Percentiles rank a stretch among this genome's conserved stretches.
phyloP scores from a whole-genome alignment of 2,797 vertebrate species.

The Urosaurus nigricauda region DNA sequence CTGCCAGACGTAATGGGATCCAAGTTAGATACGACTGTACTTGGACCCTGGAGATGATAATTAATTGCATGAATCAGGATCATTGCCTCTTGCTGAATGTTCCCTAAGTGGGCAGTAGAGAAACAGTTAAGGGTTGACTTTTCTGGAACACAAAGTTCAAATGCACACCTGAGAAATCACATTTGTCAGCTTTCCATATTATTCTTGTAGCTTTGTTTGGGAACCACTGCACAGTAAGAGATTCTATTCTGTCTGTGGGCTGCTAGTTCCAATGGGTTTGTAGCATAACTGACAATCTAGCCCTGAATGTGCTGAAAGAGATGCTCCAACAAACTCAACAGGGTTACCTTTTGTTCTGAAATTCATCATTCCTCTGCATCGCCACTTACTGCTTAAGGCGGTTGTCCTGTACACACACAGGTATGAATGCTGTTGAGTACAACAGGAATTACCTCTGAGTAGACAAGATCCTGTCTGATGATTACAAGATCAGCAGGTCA shows the following conservation, averaged over 20 bases:
- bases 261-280: neutral
- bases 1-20: too few species aligned
- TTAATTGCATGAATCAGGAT: too few species aligned
- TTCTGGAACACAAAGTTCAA: neutral
- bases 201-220: too few species aligned
- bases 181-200: too few species aligned
- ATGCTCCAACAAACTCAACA: constrained; percentile 43
- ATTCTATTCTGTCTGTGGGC: too few species aligned
- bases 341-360: constrained; percentile 64
- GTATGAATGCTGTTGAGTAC: neutral
- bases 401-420: neutral
- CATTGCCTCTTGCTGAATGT: neutral
- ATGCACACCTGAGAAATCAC: neutral
- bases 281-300: neutral
- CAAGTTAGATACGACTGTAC: too few species aligned
- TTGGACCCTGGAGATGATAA: too few species aligned
- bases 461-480: too few species aligned
- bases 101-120: too few species aligned
- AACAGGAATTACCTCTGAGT: neutral
- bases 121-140: neutral
- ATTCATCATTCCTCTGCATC: constrained; percentile 26
- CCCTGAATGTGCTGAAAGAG: neutral
- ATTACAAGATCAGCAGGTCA: too few species aligned
- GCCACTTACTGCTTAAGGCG: neutral
- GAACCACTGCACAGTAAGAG: neutral